Evolutionary conservation across 2,797 vertebrate genomes (phyloP).

Genomic region (Scleropages formosus): DNA sequence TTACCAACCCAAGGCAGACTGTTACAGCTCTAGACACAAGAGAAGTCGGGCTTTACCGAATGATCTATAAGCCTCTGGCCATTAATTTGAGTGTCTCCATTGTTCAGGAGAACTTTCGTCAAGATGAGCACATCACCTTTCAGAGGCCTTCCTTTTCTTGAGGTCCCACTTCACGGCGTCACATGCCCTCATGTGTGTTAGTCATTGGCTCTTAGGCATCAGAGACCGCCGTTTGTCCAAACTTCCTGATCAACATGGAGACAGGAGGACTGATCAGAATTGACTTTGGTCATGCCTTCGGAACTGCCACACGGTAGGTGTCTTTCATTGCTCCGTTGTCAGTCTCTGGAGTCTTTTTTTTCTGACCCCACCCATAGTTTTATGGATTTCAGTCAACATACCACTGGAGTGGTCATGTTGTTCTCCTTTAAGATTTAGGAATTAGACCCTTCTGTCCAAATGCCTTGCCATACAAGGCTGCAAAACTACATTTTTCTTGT

Average conservation of each 20-base stretch:
- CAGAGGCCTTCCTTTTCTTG: constrained; percentile 86
- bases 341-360: background rate
- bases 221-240: constrained; percentile 93
- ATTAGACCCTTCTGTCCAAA: too few relatives aligned
- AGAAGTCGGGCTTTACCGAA: background rate
- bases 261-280: constrained; percentile 92
- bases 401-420: background rate
- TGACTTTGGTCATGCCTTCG: constrained; percentile 92
- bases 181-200: constrained; percentile 86
- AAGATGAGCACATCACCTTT: constrained; percentile 88
- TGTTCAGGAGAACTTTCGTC: constrained; percentile 81
- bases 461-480: too few relatives aligned
- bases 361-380: too few relatives aligned
- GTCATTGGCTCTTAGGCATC: constrained; percentile 94
- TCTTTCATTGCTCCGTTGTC: background rate
- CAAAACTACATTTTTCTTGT: too few relatives aligned
- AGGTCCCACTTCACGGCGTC: constrained; percentile 89
- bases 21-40: too few relatives aligned
- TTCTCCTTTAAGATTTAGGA: background rate
- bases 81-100: background rate
- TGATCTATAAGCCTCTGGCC: background rate
- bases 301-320: constrained; percentile 85
- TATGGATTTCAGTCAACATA: too few relatives aligned
- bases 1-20: too few relatives aligned
- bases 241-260: constrained; percentile 92